Base-by-base conservation (phyloP, 2,113 vertebrate species). In the Pedetes capensis region DNA sequence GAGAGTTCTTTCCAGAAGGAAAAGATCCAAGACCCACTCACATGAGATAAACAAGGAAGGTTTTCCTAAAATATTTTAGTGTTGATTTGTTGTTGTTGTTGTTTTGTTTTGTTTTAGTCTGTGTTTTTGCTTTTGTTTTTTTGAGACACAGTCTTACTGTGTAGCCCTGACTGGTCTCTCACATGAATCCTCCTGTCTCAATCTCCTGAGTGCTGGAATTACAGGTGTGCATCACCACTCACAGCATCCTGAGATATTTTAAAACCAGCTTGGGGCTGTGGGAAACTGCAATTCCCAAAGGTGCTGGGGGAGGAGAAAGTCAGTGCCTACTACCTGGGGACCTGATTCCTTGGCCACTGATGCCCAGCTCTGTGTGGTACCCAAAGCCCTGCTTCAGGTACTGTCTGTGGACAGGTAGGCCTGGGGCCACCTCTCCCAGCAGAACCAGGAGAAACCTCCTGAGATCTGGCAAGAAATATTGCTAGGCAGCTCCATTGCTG, bases 11-110 rank as follows among this genome's bases (percentile, higher is more conserved):
- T 81, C 4, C 76, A 96, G 74, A 4, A 75, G 34, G n/a, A 96
- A 86, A 18, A 75, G 51, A 96, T 87, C 39, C 74, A 63, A 85
- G 51, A 89, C n/a, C 29, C 68, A 91, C 83, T 90, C 87, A 34
- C 37, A 22, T 87, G 74, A 39, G 82, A 78, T 93, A 90, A 92
- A 81, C 42, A 95, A 96, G 90, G 44, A 85, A 51, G 37, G 39
- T n/a, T 20, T 68, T 63, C 0, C 10, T 96, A 53, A 2, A 11
- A 10, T 59, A 59, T 83, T 93, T 97, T 91, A 94, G n/a, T n/a
- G n/a, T n/a, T n/a, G n/a, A n/a, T n/a, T n/a, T n/a, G n/a, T n/a
- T n/a, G n/a, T n/a, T n/a, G n/a, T n/a, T n/a, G n/a, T n/a, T n/a
- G n/a, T n/a, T n/a, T n/a, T n/a, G n/a, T n/a, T n/a, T n/a, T n/a